Evolutionary conservation across 2,888 invertebrate genomes (phyloP), one percentile per base, ranked within the genome.

Genomic region (Nemoura dubitans): DNA sequence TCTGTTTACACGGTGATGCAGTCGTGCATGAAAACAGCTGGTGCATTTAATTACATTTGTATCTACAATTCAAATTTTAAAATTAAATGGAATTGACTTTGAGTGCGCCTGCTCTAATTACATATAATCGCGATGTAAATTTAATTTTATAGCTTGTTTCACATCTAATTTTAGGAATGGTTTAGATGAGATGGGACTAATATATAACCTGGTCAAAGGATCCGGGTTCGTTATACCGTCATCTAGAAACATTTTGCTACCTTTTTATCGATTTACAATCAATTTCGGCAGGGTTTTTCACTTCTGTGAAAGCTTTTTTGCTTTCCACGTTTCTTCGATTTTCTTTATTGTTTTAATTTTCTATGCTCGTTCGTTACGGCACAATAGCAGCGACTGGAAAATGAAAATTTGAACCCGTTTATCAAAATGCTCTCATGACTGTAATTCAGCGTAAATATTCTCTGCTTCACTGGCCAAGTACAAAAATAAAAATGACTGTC

Each of bases 171-270:
- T 59, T 59, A 59, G 59, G 21, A 59, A 59, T 59, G 59, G 59
- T 59, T 59, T 59, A 10, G 59, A 59, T 59, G 59, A 7, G 10
- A 7, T 21, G 21, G 59, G 59, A 59, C 10, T 10, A 14, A 21
- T 59, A 36, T 3, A 59, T 21, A 16, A 7, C 10, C 2, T 21
- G 42, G 10, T 25, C 29, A 27, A n/a, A 16, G 81, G 30, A 81
- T 81, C 81, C 81, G 81, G 81, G 81, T 81, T 81, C 81, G 28
- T 7, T 30, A 81, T 30, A 29, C 81, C 59, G 21, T n/a, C n/a
- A n/a, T n/a, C n/a, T n/a, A n/a, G n/a, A n/a, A n/a, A n/a, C n/a
- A 16, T 59, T 59, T 59, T 21, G 59, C 59, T 21, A 59, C n/a
- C n/a, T n/a, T n/a, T n/a, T n/a, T n/a, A n/a, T n/a, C 59, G 59